phyloP scores from a whole-genome alignment of 2,113 vertebrate species.

The Tautogolabrus adspersus region DNA sequence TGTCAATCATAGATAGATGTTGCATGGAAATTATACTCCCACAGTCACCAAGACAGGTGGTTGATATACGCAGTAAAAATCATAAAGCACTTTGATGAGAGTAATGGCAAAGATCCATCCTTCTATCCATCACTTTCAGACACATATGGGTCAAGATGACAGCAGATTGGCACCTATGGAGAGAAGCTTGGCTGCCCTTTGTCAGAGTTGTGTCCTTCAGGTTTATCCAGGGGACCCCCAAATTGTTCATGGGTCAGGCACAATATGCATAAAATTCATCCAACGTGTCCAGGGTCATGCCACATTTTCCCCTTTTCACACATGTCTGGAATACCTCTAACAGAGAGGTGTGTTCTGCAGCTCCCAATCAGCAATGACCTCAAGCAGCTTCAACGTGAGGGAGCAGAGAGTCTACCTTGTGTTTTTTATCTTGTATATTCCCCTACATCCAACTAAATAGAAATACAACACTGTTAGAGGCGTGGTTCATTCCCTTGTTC shows the following conservation, averaged over 20 bases:
- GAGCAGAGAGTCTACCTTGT: neutral
- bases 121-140: conserved; percentile 3
- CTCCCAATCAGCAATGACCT: conserved; percentile 33
- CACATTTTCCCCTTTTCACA: conserved; percentile 6
- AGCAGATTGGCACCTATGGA: neutral
- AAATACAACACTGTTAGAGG: too few species aligned
- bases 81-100: neutral
- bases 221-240: neutral
- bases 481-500: too few species aligned
- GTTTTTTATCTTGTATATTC: neutral
- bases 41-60: neutral
- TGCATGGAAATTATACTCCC: neutral
- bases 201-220: conserved; percentile 17
- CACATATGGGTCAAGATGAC: conserved; percentile 18
- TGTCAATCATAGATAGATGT: conserved; percentile 3
- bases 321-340: conserved; percentile 36
- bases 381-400: neutral
- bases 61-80: neutral
- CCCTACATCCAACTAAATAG: neutral
- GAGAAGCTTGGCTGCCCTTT: conserved; percentile 1
- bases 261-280: conserved; percentile 34
- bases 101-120: neutral
- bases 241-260: conserved; percentile 5
- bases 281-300: conserved; percentile 17
- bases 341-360: neutral